Conservation (phyloP, 2,113 vertebrate genomes). For the Coryphaenoides rupestris region DNA sequence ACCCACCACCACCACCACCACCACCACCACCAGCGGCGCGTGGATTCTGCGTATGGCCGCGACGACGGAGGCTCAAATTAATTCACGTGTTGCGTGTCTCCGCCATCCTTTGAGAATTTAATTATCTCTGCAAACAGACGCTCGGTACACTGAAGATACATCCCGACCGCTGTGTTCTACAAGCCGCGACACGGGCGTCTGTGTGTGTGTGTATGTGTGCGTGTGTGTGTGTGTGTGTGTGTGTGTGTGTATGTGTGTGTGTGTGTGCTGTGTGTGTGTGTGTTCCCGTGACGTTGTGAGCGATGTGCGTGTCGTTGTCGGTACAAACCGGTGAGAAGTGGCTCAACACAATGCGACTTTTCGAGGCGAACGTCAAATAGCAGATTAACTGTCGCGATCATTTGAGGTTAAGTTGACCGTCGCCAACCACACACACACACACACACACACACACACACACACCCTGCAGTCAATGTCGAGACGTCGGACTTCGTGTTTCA, state of each 20-base stretch:
- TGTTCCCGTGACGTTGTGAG: background rate
- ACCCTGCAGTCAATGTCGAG: no score
- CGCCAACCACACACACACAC: constrained; percentile 16
- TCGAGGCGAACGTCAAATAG: no score
- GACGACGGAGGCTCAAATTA: constrained; percentile 67
- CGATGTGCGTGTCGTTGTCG: no score
- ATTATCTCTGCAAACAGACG: constrained; percentile 71
- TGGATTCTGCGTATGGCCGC: constrained; percentile 64
- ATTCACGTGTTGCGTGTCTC: constrained; percentile 66
- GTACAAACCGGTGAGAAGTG: no score
- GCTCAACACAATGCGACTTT: no score
- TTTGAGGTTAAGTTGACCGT: no score
- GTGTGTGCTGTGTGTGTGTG: background rate
- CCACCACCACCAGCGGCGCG: constrained; percentile 61
- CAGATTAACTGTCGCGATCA: no score
- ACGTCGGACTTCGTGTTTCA: constrained; percentile 17
- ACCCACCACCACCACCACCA: no score
- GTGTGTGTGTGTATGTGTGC: constrained; percentile 4
- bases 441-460: no score
- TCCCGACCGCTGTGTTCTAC: constrained; percentile 36
- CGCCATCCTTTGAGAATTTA: constrained; percentile 70
- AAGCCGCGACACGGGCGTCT: constrained; percentile 25
- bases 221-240: constrained; percentile 2
- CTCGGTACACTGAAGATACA: constrained; percentile 51
- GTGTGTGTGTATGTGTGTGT: background rate